phyloP scores from a whole-genome alignment of 2,113 vertebrate species.

The Cynoglossus semilaevis region DNA sequence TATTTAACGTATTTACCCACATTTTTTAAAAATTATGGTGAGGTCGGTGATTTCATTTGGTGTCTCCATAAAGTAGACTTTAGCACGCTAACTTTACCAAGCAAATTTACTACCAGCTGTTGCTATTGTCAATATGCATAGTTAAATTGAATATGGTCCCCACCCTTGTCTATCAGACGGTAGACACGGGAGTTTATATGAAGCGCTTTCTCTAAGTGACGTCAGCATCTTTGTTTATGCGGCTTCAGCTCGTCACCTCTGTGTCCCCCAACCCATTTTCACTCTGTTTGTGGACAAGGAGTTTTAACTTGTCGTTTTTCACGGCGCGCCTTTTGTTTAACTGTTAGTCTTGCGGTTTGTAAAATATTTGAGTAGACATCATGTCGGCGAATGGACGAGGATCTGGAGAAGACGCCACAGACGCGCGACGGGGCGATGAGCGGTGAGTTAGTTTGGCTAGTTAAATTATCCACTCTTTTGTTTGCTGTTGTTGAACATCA shows the following conservation, averaged over 20 bases:
- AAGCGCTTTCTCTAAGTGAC: not conserved
- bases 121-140: no score
- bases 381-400: constrained; percentile 49
- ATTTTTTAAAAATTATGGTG: no score
- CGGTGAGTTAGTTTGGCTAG: constrained; percentile 46
- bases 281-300: not conserved
- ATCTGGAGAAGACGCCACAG: constrained; percentile 54
- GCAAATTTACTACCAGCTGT: no score
- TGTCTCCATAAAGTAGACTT: no score
- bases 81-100: no score
- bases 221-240: not conserved
- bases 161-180: not conserved
- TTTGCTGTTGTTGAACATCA: constrained; percentile 5
- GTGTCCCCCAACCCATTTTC: not conserved
- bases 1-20: no score
- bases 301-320: not conserved
- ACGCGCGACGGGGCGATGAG: constrained; percentile 49
- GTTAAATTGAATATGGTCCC: no score
- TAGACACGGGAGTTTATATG: not conserved
- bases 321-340: not conserved
- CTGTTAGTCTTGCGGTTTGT: not conserved
- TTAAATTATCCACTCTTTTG: not conserved
- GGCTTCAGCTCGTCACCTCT: not conserved
- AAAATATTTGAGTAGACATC: not conserved
- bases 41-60: no score